Evolutionary conservation across 2,113 vertebrate genomes (phyloP), one percentile per base, ranked within the genome.

Genomic region (Zeus faber): DNA sequence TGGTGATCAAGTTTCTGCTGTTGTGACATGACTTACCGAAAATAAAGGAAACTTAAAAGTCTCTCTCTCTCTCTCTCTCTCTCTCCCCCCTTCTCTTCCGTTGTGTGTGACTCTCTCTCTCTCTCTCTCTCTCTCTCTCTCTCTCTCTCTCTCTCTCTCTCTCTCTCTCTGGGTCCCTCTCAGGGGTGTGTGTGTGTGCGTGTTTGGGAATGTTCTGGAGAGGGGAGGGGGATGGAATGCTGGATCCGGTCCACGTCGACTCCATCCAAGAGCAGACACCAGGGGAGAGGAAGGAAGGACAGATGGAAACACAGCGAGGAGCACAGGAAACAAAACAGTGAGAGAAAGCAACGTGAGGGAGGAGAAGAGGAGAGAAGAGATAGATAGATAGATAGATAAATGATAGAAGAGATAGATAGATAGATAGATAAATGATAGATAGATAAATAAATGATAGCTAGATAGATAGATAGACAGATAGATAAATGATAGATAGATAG

Each of bases 211-310:
- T 83, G 80, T 87, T 83, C 76, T 67, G 58, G 69, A 81, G 70
- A 75, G 62, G 73, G 64, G 71, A 48, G 64, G 16, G 58, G 18
- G 67, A 66, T 57, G 81, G 83, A 84, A 82, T 83, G 80, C 82
- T 83, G 80, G 83, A 85, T 69, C 79, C 77, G 76, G 82, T 87
- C 84, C 82, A 83, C 84, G 74, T 86, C 2, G 47, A 69, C 46
- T 74, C 62, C 20, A 50, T 78, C 82, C 80, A 83, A 83, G 61
- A 79, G 66, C 57, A 73, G 59, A 76, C 72, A 82, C 70, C 74
- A 70, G 70, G 75, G 72, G 77, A 76, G 70, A 81, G 62, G 74
- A 77, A 76, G 70, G 68, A 76, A 65, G 51, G 63, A 49, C 60
- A 71, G 63, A 66, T 11, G 29, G 25, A 62, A 45, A 44, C 52